Percentiles rank a stretch among this genome's conserved stretches.
These are phyloP conservation scores for Carcina quercana DNA, from an alignment of 2,888 invertebrate species.

Conservation along the genomic window DNA sequence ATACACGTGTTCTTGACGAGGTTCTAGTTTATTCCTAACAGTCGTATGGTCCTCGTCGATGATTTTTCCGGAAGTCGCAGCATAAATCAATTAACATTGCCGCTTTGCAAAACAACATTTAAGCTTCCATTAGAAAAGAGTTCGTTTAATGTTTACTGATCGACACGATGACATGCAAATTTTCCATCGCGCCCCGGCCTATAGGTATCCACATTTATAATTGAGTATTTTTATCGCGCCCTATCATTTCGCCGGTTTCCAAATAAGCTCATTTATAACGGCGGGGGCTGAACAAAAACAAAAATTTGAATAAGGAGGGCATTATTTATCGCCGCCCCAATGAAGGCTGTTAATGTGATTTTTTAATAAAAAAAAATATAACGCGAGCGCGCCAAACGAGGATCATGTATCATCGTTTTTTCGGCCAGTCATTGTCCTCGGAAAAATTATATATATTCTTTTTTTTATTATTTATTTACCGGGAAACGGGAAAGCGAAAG, in stretches of 20 bases:
- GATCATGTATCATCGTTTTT: conserved; percentile 73
- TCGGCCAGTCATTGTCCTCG: conserved; percentile 70
- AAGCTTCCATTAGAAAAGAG: no score
- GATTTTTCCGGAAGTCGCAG: no score
- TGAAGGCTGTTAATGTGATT: conserved; percentile 75
- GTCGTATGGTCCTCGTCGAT: no score
- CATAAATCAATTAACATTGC: no score
- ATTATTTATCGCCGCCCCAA: conserved; percentile 74
- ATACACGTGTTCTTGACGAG: no score
- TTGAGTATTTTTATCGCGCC: conserved; percentile 62
- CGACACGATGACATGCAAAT: no score
- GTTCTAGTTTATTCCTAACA: no score
- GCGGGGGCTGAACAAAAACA: conserved; percentile 68
- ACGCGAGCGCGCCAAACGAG: conserved; percentile 66
- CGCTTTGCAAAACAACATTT: no score
- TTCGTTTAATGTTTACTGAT: no score
- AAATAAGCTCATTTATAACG: conserved; percentile 75
- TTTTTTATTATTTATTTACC: conserved; percentile 46
- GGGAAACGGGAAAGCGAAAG: conserved; percentile 42
- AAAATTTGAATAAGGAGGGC: conserved; percentile 74
- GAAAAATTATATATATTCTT: no score
- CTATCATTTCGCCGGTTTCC: conserved; percentile 63
- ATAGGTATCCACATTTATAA: conserved; percentile 30
- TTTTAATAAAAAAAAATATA: conserved; percentile 68
- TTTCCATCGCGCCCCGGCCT: background rate